Conservation (phyloP, 2,797 vertebrate genomes). For the Thunnus albacares region DNA sequence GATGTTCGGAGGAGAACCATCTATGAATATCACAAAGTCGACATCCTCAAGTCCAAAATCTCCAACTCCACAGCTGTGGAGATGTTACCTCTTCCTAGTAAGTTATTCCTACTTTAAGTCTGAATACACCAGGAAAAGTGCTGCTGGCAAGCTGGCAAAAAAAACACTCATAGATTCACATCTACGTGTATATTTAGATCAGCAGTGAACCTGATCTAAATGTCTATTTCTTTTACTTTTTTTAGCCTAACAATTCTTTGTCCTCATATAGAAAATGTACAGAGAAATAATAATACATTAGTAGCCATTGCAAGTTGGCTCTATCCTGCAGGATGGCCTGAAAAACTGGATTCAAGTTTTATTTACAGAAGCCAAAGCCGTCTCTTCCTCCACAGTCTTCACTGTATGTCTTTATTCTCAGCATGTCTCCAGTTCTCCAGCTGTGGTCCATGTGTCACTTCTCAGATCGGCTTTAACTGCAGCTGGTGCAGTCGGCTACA, state of each 20-base stretch:
- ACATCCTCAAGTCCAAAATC: conserved; percentile 94
- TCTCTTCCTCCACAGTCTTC: conserved; percentile 13
- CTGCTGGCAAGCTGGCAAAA: not conserved
- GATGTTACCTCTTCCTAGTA: conserved; percentile 95
- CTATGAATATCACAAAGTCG: conserved; percentile 96
- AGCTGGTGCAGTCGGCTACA: conserved; percentile 96
- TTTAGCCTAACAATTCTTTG: no score
- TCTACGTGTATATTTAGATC: not conserved
- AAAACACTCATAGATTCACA: not conserved
- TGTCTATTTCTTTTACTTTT: not conserved
- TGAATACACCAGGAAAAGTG: not conserved
- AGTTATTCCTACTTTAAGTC: conserved; percentile 60
- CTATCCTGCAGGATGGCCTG: not conserved
- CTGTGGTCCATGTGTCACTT: conserved; percentile 91
- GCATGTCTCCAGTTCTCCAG: conserved; percentile 96
- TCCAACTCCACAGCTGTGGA: conserved; percentile 91
- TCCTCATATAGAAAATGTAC: not conserved
- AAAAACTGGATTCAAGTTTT: not conserved
- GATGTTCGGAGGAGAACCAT: conserved; percentile 96
- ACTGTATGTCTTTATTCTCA: conserved; percentile 69
- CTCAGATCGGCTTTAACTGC: conserved; percentile 97
- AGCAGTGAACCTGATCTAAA: not conserved
- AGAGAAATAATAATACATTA: not conserved
- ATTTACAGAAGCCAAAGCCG: not conserved
- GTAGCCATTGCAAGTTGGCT: not conserved